Percentiles rank a stretch among this genome's conserved stretches.
Evolutionary conservation across 2,888 invertebrate genomes (phyloP).

Genomic region (Cremastinae sp.): DNA sequence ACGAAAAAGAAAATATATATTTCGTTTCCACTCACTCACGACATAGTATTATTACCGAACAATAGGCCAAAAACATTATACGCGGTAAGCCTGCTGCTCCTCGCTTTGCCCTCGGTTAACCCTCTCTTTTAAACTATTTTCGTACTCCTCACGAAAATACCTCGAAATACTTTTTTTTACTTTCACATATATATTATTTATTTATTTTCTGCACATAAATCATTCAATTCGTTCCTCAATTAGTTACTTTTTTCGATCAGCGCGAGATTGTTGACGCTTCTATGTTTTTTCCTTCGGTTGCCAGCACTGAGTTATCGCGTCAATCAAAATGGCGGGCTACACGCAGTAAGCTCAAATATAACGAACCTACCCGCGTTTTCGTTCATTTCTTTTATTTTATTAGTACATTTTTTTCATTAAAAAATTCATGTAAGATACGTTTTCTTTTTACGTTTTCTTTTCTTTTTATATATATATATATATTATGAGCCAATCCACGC

Average conservation of each 20-base stretch:
- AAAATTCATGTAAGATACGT: no score
- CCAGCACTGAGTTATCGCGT: slow-evolving; percentile 18
- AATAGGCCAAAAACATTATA: slow-evolving; percentile 74
- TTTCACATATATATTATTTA: no score
- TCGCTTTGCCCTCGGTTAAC: slow-evolving; percentile 65
- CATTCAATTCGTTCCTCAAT: background rate
- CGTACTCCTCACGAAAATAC: no score
- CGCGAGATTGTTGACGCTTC: slow-evolving; percentile 34
- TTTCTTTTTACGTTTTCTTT: no score
- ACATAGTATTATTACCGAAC: slow-evolving; percentile 70
- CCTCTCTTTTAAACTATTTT: slow-evolving; percentile 21
- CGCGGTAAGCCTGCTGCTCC: slow-evolving; percentile 69
- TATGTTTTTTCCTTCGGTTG: slow-evolving; percentile 15
- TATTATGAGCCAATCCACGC: no score
- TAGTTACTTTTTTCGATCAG: slow-evolving; percentile 21
- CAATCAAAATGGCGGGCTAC: background rate
- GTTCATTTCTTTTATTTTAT: no score
- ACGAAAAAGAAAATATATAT: slow-evolving; percentile 41
- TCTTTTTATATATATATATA: no score
- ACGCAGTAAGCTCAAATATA: no score
- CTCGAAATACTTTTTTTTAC: no score
- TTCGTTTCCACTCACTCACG: slow-evolving; percentile 51
- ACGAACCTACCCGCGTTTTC: no score
- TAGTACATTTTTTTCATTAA: no score
- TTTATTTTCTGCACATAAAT: no score